Evolutionary conservation across 2,797 vertebrate species (phyloP), one percentile per base, ranked within the genome.

Genomic region (Loriculus beryllinus): DNA sequence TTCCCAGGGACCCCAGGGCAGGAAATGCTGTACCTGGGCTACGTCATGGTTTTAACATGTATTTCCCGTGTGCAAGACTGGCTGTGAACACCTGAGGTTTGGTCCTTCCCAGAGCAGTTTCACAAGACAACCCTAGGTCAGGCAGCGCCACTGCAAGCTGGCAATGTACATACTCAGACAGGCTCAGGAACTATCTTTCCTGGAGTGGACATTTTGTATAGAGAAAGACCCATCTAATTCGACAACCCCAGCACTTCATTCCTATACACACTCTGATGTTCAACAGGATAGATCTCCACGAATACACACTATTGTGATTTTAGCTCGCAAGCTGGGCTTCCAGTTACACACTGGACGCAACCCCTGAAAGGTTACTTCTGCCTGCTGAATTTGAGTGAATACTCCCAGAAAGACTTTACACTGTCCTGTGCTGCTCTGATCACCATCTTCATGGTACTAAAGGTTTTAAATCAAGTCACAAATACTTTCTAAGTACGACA

Each of bases 401-500:
- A 42, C 22, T 82, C 22, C 40, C 28, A 8, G 65, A 84, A 47
- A 82, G 5, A 29, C 35, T 79, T 70, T 70, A 60, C 18, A 56
- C 43, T 45, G 12, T 65, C 43, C 91, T 0, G 0, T 57, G 13
- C 35, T 25, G 7, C 52, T 68, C 56, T 62, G 20, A 48, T 87
- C 13, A 35, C 12, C 3, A 12, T 77, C 78, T 96, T 96, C 29
- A 68, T 74, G 69, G 95, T 96, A 86, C 63, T 95, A 86, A 91
- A 49, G 82, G 81, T 94, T 94, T 88, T 92, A 95, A 88, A 83
- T 77, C 1, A 3, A 74, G 18, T 78, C 74, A 37, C 90, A 87
- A 92, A 95, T 93, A 82, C 70, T 96, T 95, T 93, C 68, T 75
- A 96, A 93, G 83, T 88, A 68, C 8, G 71, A 87, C 78, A 96